Evolutionary conservation across 2,888 invertebrate genomes (phyloP), one percentile per base, ranked within the genome.

Genomic region (Drosophila borealis): DNA sequence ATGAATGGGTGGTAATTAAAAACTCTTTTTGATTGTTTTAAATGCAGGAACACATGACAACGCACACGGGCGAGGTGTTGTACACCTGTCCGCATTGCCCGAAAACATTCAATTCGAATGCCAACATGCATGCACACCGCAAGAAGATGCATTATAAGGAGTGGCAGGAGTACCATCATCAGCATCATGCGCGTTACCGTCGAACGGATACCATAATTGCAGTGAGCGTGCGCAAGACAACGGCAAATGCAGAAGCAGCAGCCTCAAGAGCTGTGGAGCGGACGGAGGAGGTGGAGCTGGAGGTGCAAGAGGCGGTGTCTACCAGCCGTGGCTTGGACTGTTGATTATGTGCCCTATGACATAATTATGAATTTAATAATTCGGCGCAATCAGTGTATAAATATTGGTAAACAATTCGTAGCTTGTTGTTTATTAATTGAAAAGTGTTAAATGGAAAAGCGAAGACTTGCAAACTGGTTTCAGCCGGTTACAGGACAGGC

Each of bases 121-220:
- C 88, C 2, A 91, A 91, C 61, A 89, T 91, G 90, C 88, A 91
- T 66, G 83, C 89, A 0, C 91, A 91, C 73, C 86, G 91, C 34
- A 91, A 91, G 72, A 91, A 90, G 60, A 77, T 80, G 65, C 91
- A 92, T 60, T 91, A 89, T 19, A 88, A 88, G 39, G 91, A 92
- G 64, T 91, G 91, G 91, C 90, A 90, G 50, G 90, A 90, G 60
- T 62, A 62, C 6, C 81, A 85, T 9, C 51, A 60, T 29, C 70
- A 63, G 42, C 67, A 81, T 13, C 46, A 72, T 4, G 14, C 65
- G 0, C 70, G 71, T 1, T 17, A 63, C 4, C 70, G 76, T 2
- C 80, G 71, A 21, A 25, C 53, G 0, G 80, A 85, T n/a, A 78
- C 80, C 0, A 82, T 82, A 1, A 85, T 82, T 19, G 48, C 82